These are phyloP conservation scores for Cepaea nemoralis DNA, from an alignment of 1,140 invertebrate species.

Conservation along the genomic window DNA sequence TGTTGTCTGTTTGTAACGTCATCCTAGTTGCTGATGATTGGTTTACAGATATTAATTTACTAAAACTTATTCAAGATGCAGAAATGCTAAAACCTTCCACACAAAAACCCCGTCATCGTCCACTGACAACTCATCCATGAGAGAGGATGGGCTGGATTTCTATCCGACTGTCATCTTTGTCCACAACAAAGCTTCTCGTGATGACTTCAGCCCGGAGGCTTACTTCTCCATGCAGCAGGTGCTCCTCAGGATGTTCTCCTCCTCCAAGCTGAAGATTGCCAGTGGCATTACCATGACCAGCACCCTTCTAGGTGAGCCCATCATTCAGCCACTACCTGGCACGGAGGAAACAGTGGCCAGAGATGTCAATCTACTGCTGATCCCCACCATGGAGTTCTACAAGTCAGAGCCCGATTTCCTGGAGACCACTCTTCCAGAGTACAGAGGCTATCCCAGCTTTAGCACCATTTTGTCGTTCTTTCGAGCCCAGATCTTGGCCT, in stretches of 20 bases:
- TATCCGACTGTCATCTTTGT: conserved; percentile 75
- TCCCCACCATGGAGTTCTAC: conserved; percentile 78
- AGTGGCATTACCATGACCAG: conserved; percentile 68
- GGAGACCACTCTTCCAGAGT: conserved; percentile 65
- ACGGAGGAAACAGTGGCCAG: conserved; percentile 73
- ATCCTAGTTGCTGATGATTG: conserved; percentile 88
- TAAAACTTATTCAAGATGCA: conserved; percentile 79
- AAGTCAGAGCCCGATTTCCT: conserved; percentile 73
- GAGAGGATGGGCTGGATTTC: conserved; percentile 63
- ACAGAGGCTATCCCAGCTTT: conserved; percentile 79
- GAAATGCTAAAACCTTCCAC: conserved; percentile 88
- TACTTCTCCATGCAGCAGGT: conserved; percentile 79
- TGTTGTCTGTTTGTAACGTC: conserved; percentile 90
- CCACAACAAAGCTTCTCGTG: conserved; percentile 81
- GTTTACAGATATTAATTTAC: conserved; percentile 83
- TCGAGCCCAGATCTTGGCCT: conserved; percentile 79
- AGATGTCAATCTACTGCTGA: conserved; percentile 81
- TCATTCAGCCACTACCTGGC: conserved; percentile 35
- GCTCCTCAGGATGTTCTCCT: conserved; percentile 79
- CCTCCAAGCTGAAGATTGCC: conserved; percentile 81
- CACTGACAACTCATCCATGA: conserved; percentile 41
- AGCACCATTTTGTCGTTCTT: conserved; percentile 78
- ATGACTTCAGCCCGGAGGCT: conserved; percentile 79
- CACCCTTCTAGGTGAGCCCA: conserved; percentile 2
- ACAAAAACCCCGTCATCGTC: conserved; percentile 70